Evolutionary conservation across 2,797 vertebrate genomes (phyloP).

Genomic region (Periophthalmus magnuspinnatus): DNA sequence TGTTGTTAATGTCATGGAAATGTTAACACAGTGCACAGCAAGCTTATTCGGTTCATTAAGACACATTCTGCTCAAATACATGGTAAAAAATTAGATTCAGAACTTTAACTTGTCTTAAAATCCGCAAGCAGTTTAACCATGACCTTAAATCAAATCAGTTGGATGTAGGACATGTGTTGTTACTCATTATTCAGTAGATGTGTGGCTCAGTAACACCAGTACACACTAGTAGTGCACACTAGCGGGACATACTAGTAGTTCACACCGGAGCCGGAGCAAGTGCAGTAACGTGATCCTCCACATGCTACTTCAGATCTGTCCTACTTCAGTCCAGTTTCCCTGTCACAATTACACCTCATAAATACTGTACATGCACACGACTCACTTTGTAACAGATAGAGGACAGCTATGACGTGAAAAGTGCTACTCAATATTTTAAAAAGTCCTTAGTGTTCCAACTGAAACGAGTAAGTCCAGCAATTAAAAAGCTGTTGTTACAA

Average conservation of each 20-base stretch:
- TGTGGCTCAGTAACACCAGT: neutral
- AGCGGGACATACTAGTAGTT: constrained; percentile 7
- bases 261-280: constrained; percentile 20
- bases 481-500: neutral
- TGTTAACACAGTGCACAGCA: too few relatives aligned
- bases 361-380: neutral
- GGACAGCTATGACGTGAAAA: neutral
- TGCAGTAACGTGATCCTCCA: constrained; percentile 28
- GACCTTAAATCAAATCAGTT: neutral
- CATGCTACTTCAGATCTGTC: constrained; percentile 6
- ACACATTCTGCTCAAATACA: too few relatives aligned
- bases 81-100: too few relatives aligned
- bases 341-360: neutral
- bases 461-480: neutral
- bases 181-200: constrained; percentile 7
- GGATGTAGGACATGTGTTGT: constrained; percentile 2
- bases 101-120: neutral
- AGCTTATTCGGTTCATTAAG: too few relatives aligned
- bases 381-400: neutral
- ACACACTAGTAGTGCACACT: neutral
- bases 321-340: constrained; percentile 24
- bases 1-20: too few relatives aligned
- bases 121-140: neutral
- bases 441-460: neutral
- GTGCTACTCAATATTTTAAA: neutral